Conservation (phyloP, 1,140 invertebrate species). For the Thrips palmi region DNA sequence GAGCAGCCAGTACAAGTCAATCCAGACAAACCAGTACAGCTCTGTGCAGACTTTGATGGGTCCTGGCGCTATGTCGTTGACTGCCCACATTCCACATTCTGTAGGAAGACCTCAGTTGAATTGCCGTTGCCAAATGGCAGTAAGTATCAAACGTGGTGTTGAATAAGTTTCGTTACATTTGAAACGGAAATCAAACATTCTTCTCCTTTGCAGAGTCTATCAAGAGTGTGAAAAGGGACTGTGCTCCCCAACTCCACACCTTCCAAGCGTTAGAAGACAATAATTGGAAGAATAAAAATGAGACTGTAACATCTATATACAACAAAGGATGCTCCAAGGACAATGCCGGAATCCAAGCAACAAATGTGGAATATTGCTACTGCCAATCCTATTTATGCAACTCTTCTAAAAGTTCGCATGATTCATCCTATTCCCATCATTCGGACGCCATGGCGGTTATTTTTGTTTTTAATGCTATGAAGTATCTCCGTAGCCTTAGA, state of each 20-base stretch:
- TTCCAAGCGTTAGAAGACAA: conserved; percentile 32
- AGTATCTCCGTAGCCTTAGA: conserved; percentile 32
- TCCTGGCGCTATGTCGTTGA: conserved; percentile 42
- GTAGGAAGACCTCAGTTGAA: conserved; percentile 48
- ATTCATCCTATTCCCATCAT: conserved; percentile 22
- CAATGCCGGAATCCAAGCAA: conserved; percentile 32
- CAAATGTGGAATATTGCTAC: conserved; percentile 38
- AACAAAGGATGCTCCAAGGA: conserved; percentile 45
- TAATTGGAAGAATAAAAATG: conserved; percentile 35
- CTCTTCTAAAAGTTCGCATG: conserved; percentile 24
- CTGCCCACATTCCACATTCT: conserved; percentile 63
- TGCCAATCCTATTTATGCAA: conserved; percentile 47
- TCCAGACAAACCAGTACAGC: conserved; percentile 28
- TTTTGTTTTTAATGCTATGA: conserved; percentile 33
- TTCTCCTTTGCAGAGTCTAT: conserved; percentile 40
- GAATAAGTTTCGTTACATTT: too few relatives aligned
- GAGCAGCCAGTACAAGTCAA: conserved; percentile 29
- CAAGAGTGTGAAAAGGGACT: conserved; percentile 42
- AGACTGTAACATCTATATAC: conserved; percentile 38
- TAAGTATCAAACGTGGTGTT: conserved; percentile 25
- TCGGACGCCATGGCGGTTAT: conserved; percentile 33
- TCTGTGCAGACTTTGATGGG: conserved; percentile 52
- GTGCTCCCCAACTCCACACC: conserved; percentile 46
- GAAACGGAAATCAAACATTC: too few relatives aligned
- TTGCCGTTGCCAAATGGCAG: conserved; percentile 38